Percentiles rank a stretch among this genome's conserved stretches.
phyloP scores from a whole-genome alignment of 2,113 vertebrate genomes.

The Dunckerocampus dactyliophorus region DNA sequence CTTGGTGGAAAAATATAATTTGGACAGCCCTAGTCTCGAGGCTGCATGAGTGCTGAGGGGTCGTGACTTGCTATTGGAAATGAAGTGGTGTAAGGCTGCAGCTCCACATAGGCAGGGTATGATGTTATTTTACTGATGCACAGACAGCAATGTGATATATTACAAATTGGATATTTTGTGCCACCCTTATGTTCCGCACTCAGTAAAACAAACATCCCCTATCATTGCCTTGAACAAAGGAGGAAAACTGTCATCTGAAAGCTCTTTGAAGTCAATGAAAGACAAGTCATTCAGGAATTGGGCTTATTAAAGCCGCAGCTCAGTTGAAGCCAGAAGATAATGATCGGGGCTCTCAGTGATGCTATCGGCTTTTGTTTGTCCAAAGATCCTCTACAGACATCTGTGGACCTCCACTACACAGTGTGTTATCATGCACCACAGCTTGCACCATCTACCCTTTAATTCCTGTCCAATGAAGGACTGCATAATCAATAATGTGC shows the following conservation, averaged over 20 bases:
- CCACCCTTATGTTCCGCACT: too few species aligned
- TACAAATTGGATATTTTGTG: too few species aligned
- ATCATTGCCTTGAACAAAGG: conserved; percentile 45
- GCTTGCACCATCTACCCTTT: conserved; percentile 20
- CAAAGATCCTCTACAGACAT: conserved; percentile 19
- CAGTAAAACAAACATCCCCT: conserved; percentile 11
- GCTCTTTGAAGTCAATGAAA: conserved; percentile 41
- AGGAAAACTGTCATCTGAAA: conserved; percentile 58
- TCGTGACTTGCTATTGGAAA: too few species aligned
- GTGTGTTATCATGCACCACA: conserved; percentile 9
- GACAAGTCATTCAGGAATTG: conserved; percentile 47
- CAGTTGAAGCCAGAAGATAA: conserved; percentile 26
- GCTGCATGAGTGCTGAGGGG: too few species aligned
- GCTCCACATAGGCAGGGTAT: too few species aligned
- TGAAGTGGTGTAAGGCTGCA: too few species aligned
- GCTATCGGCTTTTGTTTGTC: conserved; percentile 37
- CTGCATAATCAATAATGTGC: conserved; percentile 51
- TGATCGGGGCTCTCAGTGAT: conserved; percentile 32
- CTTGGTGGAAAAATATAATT: too few species aligned
- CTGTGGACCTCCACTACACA: neutral
- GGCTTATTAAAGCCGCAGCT: conserved; percentile 11
- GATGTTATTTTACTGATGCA: too few species aligned
- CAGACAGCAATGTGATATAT: too few species aligned
- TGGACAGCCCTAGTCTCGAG: too few species aligned
- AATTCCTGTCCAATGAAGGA: conserved; percentile 33